Evolutionary conservation across 2,888 invertebrate species (phyloP).

Genomic region (Amphipoea lucens): DNA sequence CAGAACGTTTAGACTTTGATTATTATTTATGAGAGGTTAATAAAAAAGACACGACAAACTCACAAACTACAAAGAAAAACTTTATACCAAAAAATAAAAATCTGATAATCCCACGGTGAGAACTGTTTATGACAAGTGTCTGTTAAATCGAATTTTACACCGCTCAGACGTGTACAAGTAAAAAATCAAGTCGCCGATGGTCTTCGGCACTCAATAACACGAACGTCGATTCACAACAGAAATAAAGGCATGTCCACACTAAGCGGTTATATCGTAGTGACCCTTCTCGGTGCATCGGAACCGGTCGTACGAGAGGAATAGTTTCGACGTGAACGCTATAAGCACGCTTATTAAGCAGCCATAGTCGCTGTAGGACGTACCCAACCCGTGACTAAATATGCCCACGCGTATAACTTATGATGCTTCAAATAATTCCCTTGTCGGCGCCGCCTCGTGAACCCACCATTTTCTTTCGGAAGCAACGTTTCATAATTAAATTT

Average conservation of each 20-base stretch:
- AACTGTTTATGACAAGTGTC: slow-evolving; percentile 67
- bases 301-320: slow-evolving; percentile 84
- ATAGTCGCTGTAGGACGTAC: slow-evolving; percentile 79
- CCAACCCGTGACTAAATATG: slow-evolving; percentile 86
- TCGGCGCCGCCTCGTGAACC: slow-evolving; percentile 68
- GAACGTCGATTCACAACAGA: slow-evolving; percentile 64
- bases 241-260: slow-evolving; percentile 76
- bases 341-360: slow-evolving; percentile 79
- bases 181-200: slow-evolving; percentile 64
- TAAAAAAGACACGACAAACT: slow-evolving; percentile 57
- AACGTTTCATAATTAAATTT: slow-evolving; percentile 84
- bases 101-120: slow-evolving; percentile 62
- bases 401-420: slow-evolving; percentile 86
- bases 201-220: slow-evolving; percentile 66
- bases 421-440: slow-evolving; percentile 80
- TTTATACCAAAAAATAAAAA: slow-evolving; percentile 47
- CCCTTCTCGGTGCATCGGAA: slow-evolving; percentile 77
- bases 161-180: slow-evolving; percentile 57
- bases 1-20: slow-evolving; percentile 58
- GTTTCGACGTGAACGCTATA: slow-evolving; percentile 78
- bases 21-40: slow-evolving; percentile 56
- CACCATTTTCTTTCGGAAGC: slow-evolving; percentile 79
- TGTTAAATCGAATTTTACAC: slow-evolving; percentile 68
- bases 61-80: slow-evolving; percentile 59
- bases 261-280: slow-evolving; percentile 76